These are phyloP conservation scores for Molothrus aeneus DNA, from an alignment of 2,797 vertebrate genomes.

Conservation along the genomic window DNA sequence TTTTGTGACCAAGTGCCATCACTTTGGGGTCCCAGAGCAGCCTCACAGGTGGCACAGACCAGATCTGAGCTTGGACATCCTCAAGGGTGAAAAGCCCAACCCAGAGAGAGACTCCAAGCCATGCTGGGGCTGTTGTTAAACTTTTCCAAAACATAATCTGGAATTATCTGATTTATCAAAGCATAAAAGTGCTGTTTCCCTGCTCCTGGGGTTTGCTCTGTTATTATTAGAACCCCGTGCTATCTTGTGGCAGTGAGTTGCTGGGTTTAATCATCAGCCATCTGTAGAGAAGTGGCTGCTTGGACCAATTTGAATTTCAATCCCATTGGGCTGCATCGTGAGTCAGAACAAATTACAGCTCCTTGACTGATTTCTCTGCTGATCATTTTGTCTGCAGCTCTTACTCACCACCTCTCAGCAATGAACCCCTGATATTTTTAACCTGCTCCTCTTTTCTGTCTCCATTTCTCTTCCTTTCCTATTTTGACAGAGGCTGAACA, in stretches of 20 bases:
- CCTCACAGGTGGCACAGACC: background rate
- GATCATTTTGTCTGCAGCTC: background rate
- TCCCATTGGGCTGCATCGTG: background rate
- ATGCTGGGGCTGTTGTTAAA: background rate
- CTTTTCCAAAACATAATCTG: background rate
- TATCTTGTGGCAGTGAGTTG: background rate
- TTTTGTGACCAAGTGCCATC: background rate
- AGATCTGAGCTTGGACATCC: background rate
- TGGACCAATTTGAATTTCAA: background rate
- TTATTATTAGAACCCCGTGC: background rate
- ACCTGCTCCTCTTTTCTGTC: background rate
- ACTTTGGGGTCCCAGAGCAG: background rate
- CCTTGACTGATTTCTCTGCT: background rate
- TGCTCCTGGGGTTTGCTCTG: background rate
- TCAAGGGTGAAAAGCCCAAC: background rate
- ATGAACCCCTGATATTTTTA: conserved; percentile 19
- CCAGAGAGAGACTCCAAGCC: background rate
- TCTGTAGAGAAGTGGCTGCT: background rate
- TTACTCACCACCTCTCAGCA: background rate
- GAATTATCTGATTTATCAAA: background rate
- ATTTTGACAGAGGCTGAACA: background rate
- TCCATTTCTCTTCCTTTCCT: background rate
- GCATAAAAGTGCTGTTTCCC: background rate
- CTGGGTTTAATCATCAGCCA: background rate
- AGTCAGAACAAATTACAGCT: conserved; percentile 33